phyloP scores from a whole-genome alignment of 1,140 invertebrate genomes.

The Brachionus paranguensis region DNA sequence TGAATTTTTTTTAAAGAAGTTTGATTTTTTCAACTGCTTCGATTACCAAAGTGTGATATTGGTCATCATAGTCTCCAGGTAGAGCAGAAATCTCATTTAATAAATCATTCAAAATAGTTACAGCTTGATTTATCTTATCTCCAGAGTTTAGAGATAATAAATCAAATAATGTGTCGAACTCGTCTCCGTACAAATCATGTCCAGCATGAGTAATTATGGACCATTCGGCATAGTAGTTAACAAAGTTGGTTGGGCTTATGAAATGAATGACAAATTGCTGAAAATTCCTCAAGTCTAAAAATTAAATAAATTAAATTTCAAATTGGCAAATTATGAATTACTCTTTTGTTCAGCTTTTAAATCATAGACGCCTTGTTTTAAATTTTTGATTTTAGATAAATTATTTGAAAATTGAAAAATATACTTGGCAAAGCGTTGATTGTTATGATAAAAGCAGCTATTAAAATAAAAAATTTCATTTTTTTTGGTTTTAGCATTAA shows the following conservation, averaged over 20 bases:
- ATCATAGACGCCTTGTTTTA: not conserved
- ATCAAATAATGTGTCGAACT: not conserved
- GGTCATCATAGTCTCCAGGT: not conserved
- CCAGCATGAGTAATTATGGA: not conserved
- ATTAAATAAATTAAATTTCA: not conserved
- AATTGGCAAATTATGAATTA: not conserved
- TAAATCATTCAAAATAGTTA: not conserved
- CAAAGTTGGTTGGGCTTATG: slow-evolving; percentile 1
- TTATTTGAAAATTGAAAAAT: not conserved
- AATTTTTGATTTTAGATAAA: not conserved
- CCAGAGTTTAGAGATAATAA: not conserved
- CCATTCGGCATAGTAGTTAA: slow-evolving; percentile 6
- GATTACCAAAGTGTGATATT: not conserved
- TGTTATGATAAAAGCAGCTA: not conserved
- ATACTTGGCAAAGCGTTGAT: slow-evolving; percentile 12
- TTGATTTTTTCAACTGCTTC: not conserved
- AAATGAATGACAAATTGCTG: slow-evolving; percentile 30
- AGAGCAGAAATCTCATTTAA: not conserved
- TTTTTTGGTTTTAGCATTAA: not conserved
- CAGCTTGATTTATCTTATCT: not conserved
- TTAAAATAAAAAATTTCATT: not conserved
- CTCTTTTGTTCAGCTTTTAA: not conserved
- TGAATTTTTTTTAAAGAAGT: not conserved
- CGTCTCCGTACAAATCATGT: not conserved
- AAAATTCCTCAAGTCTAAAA: not conserved